Conservation (phyloP, 2,113 vertebrate species). For the Calyptomena viridis region DNA sequence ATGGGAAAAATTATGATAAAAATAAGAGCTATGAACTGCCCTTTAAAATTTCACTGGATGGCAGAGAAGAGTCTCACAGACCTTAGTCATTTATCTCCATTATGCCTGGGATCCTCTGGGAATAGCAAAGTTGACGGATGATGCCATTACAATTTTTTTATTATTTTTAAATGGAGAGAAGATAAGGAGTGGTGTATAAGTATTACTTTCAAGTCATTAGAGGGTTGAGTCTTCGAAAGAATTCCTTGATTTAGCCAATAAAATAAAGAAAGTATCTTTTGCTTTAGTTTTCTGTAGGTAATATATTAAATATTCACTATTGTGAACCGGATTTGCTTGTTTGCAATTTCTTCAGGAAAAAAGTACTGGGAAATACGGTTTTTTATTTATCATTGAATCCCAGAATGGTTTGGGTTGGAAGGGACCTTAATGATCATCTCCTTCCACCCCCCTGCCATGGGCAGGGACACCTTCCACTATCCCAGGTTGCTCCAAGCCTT, state of each 20-base stretch:
- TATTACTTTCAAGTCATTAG: conserved; percentile 32
- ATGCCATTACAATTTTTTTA: conserved; percentile 49
- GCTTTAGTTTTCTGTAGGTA: not conserved
- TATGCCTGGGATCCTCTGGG: conserved; percentile 39
- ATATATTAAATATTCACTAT: not conserved
- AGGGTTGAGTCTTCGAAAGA: not conserved
- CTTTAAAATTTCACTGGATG: conserved; percentile 59
- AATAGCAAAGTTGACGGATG: conserved; percentile 47
- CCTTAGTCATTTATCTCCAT: conserved; percentile 55
- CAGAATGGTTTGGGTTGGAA: not conserved
- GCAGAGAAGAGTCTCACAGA: conserved; percentile 15
- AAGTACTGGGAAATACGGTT: not conserved
- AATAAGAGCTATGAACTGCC: conserved; percentile 46
- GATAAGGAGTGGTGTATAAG: not conserved
- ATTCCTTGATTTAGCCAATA: conserved; percentile 1
- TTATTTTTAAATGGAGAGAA: conserved; percentile 44
- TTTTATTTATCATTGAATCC: not conserved
- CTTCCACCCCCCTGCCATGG: not conserved
- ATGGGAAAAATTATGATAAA: conserved; percentile 34
- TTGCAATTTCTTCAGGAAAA: not conserved
- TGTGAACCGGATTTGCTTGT: not conserved
- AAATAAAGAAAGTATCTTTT: not conserved
- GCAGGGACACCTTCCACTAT: not conserved
- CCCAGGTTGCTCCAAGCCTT: not conserved
- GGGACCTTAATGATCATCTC: not conserved